These are phyloP conservation scores for Benitochromis conjunctus DNA, from an alignment of 2,113 vertebrate species.

Conservation along the genomic window DNA sequence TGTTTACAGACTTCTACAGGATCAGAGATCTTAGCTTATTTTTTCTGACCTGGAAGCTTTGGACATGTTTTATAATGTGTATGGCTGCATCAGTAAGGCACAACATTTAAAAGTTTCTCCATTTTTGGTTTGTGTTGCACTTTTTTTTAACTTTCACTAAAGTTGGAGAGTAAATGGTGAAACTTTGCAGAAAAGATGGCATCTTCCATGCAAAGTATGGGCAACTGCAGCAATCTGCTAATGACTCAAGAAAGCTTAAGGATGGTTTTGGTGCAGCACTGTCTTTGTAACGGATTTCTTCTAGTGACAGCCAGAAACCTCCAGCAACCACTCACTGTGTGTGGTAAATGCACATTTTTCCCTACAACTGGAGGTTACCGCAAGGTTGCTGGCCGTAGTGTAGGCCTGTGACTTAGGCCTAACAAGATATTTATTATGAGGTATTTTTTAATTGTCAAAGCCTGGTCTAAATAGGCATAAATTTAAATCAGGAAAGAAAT, in stretches of 20 bases:
- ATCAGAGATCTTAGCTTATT: background rate
- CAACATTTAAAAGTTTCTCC: no score
- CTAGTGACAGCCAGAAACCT: background rate
- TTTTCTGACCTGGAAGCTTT: background rate
- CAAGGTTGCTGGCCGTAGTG: fast-evolving
- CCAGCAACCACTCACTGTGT: background rate
- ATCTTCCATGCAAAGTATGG: background rate
- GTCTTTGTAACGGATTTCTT: background rate
- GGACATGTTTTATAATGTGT: background rate
- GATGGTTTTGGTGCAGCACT: background rate
- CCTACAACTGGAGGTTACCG: background rate
- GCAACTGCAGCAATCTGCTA: background rate
- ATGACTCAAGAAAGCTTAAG: background rate
- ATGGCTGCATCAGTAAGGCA: background rate
- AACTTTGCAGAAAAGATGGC: no score
- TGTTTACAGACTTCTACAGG: background rate
- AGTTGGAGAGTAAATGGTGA: no score
- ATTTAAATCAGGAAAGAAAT: background rate
- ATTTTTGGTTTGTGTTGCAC: no score
- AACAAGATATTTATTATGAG: background rate
- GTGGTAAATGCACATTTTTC: background rate
- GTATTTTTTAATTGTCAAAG: background rate
- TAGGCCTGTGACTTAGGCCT: background rate
- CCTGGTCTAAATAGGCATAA: background rate
- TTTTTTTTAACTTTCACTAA: no score